Base-by-base conservation (phyloP, 2,113 vertebrate genomes). In the Cyanocitta stelleri region DNA sequence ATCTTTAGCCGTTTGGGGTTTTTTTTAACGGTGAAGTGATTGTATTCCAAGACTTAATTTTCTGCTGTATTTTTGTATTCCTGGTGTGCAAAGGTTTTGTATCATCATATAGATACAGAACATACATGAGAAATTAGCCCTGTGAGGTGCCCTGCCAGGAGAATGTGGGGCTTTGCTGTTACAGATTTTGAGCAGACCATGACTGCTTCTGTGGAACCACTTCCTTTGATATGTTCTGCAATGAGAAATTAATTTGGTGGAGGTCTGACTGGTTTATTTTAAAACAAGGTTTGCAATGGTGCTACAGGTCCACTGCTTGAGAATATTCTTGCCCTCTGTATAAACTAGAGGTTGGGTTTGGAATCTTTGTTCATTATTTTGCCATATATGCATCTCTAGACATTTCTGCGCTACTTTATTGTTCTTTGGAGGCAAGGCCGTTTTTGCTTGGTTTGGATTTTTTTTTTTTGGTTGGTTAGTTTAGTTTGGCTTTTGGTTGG, bases 1-100 rank as follows among this genome's bases (percentile, higher is more conserved):
- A 8, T 61, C 67, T 72, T 79, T 16, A 75, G 52, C 48, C 68
- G 13, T 52, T 90, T 1, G 13, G 10, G 9, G 11, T 0, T 0
- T 15, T 68, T 87, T 89, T 69, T 46, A 3, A 67, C 78, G 37
- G 4, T 67, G 39, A 55, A 46, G 35, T 10, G n/a, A 10, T 66
- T 87, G 3, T 93, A 39, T 85, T 72, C 56, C 37, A 63, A 72
- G 18, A 35, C 7, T 32, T 79, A 27, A 6, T 74, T 73, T 93
- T 63, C 19, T 85, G 41, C 66, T 64, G 4, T 44, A 20, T 73
- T 41, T 75, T 83, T 68, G 8, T 16, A n/a, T 69, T 91, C 51
- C 37, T 69, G 49, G 7, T 72, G 18, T 58, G 39, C 48, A 59
- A 19, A 61, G n/a, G 24, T 41, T 66, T 84, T 69, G 12, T 74